Conservation (phyloP, 92 coral and sea anemone genomes). For the Phenganax stokvisi region DNA sequence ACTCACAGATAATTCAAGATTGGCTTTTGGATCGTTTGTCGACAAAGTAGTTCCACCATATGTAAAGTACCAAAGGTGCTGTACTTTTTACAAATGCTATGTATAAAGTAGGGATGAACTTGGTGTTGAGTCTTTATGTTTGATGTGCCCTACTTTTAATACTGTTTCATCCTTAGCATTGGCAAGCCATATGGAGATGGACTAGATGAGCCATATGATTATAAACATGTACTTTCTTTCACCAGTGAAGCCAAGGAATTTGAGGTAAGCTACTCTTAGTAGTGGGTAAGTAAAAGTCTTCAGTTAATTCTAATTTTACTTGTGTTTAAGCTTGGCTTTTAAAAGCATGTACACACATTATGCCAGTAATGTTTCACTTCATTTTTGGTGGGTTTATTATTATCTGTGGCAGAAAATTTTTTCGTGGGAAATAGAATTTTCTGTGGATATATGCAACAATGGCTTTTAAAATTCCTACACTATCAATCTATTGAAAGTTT, state of each 20-base stretch:
- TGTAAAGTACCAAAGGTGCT: slow-evolving; percentile 5
- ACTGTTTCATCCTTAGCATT: slow-evolving; percentile 25
- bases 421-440: too few relatives aligned
- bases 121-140: slow-evolving; percentile 9
- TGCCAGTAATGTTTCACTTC: too few relatives aligned
- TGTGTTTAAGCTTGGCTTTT: too few relatives aligned
- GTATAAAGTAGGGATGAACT: too few relatives aligned
- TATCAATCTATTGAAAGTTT: neutral
- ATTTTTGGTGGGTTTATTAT: too few relatives aligned
- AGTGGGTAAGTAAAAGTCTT: too few relatives aligned
- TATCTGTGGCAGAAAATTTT: too few relatives aligned
- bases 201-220: slow-evolving; percentile 56
- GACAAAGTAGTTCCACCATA: slow-evolving; percentile 81
- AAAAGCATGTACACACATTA: too few relatives aligned
- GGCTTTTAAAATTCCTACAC: neutral
- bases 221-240: slow-evolving; percentile 61
- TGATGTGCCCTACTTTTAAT: neutral
- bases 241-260: slow-evolving; percentile 46
- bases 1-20: slow-evolving; percentile 58
- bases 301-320: too few relatives aligned
- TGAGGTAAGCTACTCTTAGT: slow-evolving; percentile 45
- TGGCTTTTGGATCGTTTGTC: slow-evolving; percentile 92
- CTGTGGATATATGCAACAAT: neutral
- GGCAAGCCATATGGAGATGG: slow-evolving; percentile 30
- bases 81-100: too few relatives aligned